Base-by-base conservation (phyloP, 1,140 invertebrate genomes). In the Apis cerana region DNA sequence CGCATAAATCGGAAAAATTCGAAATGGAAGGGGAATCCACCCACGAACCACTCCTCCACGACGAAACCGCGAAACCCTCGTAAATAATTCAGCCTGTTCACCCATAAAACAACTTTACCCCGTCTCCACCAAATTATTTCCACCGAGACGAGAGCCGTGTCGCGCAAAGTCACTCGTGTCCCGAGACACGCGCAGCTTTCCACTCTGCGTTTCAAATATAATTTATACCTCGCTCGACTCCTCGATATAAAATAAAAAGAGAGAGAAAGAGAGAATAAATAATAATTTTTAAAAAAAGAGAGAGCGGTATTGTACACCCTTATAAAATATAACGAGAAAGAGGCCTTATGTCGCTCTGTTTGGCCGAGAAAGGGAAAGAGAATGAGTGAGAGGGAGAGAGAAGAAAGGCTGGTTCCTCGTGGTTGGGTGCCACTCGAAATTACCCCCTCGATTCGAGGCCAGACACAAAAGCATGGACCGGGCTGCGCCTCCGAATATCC, bases 391-490 rank as follows among this genome's bases (percentile, higher is more conserved):
- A 15, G 13, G 17, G 15, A 68, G 19, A 50, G 67, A 50, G 48
- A 15, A 58, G 8, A 43, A 7, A 12, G 8, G 56, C 43, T 59
- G 65, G 67, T 79, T 70, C 19, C 67, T 59, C 76, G 65, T 79
- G 56, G 65, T 79, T 69, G 65, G 76, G 43, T 69, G 76, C 56
- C 76, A 61, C 65, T 70, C 76, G 76, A 65, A 79, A 77, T 79
- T 79, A 61, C 67, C 76, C 64, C 76, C 67, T 70, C 65, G 65
- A 52, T 52, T 79, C 43, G 61, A 67, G 33, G 15, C 15, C 33
- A 43, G 11, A n/a, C 67, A 79, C 76, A 79, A 79, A 79, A 79
- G 76, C 76, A 13, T 61, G 76, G 76, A 61, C 65, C 76, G n/a
- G 52, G 21, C 76, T 69, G 76, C 76, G 21, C n/a, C 76, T 59